Conservation (phyloP, 2,797 vertebrate genomes). For the Synanceia verrucosa region DNA sequence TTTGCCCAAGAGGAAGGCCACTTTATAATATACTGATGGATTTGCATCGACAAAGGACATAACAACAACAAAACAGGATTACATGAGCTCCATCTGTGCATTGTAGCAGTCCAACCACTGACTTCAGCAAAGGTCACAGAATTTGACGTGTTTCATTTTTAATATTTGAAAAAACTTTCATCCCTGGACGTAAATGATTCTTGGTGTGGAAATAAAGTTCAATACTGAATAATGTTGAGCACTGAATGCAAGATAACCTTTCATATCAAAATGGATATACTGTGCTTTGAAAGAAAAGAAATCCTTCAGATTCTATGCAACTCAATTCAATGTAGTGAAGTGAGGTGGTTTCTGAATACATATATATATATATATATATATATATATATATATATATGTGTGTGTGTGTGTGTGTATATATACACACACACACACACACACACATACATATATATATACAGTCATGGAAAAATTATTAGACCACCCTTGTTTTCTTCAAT, state of each 20-base stretch:
- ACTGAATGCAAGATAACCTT: constrained; percentile 20
- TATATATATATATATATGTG: too few species aligned
- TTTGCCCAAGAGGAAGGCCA: constrained; percentile 13
- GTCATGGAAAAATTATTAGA: too few species aligned
- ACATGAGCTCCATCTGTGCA: background rate
- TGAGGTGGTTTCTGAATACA: background rate
- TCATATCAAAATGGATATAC: constrained; percentile 10
- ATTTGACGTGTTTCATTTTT: constrained; percentile 26
- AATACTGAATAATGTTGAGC: constrained; percentile 23
- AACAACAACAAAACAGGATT: constrained; percentile 13
- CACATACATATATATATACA: too few species aligned
- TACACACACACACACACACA: too few species aligned
- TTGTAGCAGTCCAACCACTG: background rate
- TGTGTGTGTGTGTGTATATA: too few species aligned
- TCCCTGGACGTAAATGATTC: constrained; percentile 18
- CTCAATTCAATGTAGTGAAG: background rate
- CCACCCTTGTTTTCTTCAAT: too few species aligned
- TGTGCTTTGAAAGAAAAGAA: background rate
- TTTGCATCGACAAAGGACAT: background rate
- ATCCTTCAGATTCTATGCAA: background rate
- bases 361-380: background rate
- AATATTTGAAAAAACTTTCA: background rate
- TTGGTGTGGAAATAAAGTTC: constrained; percentile 27
- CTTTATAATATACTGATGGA: background rate
- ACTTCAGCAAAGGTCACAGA: constrained; percentile 23